Evolutionary conservation across 2,113 vertebrate genomes (phyloP).

Genomic region (Arothron firmamentum): DNA sequence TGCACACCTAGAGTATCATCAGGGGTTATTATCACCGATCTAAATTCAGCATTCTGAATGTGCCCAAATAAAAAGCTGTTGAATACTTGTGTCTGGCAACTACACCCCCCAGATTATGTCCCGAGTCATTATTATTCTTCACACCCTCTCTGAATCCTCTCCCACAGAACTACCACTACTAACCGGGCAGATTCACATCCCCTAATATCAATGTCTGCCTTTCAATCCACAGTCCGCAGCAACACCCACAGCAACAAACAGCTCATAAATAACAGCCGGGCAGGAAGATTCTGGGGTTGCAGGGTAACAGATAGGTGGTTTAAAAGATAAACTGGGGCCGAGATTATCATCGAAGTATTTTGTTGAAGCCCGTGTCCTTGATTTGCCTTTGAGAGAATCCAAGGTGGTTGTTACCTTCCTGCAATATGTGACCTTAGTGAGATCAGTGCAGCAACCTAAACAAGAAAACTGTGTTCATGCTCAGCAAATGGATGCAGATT

Average conservation of each 20-base stretch:
- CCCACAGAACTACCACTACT: conserved; percentile 49
- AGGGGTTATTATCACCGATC: too few relatives aligned
- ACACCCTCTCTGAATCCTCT: conserved; percentile 38
- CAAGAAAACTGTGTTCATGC: background rate
- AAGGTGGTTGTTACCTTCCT: background rate
- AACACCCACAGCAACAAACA: conserved; percentile 41
- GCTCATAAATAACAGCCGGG: too few relatives aligned
- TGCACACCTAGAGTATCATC: too few relatives aligned
- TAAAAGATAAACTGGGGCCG: too few relatives aligned
- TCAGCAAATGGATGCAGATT: background rate
- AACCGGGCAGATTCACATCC: conserved; percentile 24
- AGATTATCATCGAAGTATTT: background rate
- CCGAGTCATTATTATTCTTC: conserved; percentile 57
- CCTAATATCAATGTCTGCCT: conserved; percentile 12
- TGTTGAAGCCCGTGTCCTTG: background rate
- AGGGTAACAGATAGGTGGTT: conserved; percentile 11
- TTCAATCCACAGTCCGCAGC: conserved; percentile 41
- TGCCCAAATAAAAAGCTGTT: too few relatives aligned
- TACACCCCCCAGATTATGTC: conserved; percentile 35
- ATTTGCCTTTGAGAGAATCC: conserved; percentile 6
- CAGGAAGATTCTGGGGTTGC: conserved; percentile 20
- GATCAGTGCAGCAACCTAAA: background rate
- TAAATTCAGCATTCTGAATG: too few relatives aligned
- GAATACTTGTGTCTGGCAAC: too few relatives aligned
- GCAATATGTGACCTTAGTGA: conserved; percentile 7